Base-by-base conservation (phyloP, 2,888 invertebrate genomes). In the Mechanitis messenoides region DNA sequence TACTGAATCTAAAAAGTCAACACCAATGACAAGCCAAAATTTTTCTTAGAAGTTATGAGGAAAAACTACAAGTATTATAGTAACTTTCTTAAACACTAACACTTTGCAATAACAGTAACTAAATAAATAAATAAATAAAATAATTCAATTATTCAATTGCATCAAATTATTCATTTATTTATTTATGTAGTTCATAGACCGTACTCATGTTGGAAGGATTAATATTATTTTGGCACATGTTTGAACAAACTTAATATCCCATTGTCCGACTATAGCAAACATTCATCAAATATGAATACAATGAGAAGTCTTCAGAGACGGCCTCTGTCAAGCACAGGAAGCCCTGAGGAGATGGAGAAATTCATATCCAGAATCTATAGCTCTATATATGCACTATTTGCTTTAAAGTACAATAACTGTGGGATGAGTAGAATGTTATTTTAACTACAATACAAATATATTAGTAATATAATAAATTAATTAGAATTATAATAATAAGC, bases 281-380 rank as follows among this genome's bases (percentile, higher is more conserved):
- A 53, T 35, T 33, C 62, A 62, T 56, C 35, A 62, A 59, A 56
- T 46, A 59, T 62, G 59, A 53, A 46, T 62, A 56, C n/a, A 59
- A 59, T 62, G 54, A 62, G 53, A 54, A 47, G 50, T 57, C 65
- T 55, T 56, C 46, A 50, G 59, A 65, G 67, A 63, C 62, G 55
- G 59, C 59, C 59, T 50, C 56, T 62, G 63, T 67, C 59, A 58
- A 56, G 59, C 50, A 53, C 55, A 55, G 59, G 56, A 61, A 57
- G 54, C 61, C 57, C 59, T 53, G 20, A 62, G 63, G 67, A 67
- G 60, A 65, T 63, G 56, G 62, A 59, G 59, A 45, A 38, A 35
- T 31, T 53, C 53, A 59, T n/a, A 53, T 33, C 42, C 47, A 33
- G 56, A 62, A 62, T 59, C 20, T 59, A 56, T 56, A 59, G 20